Conservation (phyloP, 2,888 invertebrate genomes). For the Urechis unicinctus region DNA sequence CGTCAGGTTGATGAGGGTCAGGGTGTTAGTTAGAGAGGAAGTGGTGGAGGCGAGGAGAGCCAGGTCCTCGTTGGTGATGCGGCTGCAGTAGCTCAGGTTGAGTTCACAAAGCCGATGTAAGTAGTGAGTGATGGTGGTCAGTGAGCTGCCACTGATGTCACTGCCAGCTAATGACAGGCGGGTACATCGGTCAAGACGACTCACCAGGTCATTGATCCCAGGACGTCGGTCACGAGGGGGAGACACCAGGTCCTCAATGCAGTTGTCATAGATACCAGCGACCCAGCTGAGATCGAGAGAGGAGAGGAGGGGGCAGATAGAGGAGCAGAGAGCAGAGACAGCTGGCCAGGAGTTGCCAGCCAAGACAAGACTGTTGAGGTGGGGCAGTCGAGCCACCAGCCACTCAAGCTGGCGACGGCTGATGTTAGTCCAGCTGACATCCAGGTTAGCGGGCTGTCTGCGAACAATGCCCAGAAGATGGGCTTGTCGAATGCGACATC, state of each 20-base stretch:
- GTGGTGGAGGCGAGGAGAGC: conserved; percentile 5
- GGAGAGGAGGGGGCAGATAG: conserved; percentile 71
- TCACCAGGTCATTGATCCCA: conserved; percentile 64
- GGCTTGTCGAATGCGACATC: conserved; percentile 8
- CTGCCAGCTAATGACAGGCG: conserved; percentile 76
- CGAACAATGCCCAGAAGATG: conserved; percentile 73
- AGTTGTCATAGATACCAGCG: conserved; percentile 75
- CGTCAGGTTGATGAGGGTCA: conserved; percentile 9
- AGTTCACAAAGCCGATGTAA: conserved; percentile 60
- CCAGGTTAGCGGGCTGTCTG: conserved; percentile 77
- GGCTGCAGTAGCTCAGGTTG: conserved; percentile 71
- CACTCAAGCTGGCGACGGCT: conserved; percentile 83
- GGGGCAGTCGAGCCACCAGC: conserved; percentile 80
- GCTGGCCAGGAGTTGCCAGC: conserved; percentile 66
- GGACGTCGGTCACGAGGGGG: conserved; percentile 81
- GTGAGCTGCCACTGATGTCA: conserved; percentile 81
- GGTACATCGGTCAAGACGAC: conserved; percentile 69
- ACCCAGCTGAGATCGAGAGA: conserved; percentile 78
- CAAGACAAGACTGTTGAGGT: conserved; percentile 72
- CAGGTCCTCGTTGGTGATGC: conserved; percentile 12
- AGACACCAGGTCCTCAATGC: conserved; percentile 75
- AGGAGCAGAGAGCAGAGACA: conserved; percentile 72
- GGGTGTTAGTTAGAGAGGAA: conserved; percentile 1
- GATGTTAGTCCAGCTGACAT: conserved; percentile 81
- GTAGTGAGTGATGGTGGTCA: conserved; percentile 53